These are phyloP conservation scores for Glaucidium brasilianum DNA, from an alignment of 2,113 vertebrate genomes.

Conservation along the genomic window DNA sequence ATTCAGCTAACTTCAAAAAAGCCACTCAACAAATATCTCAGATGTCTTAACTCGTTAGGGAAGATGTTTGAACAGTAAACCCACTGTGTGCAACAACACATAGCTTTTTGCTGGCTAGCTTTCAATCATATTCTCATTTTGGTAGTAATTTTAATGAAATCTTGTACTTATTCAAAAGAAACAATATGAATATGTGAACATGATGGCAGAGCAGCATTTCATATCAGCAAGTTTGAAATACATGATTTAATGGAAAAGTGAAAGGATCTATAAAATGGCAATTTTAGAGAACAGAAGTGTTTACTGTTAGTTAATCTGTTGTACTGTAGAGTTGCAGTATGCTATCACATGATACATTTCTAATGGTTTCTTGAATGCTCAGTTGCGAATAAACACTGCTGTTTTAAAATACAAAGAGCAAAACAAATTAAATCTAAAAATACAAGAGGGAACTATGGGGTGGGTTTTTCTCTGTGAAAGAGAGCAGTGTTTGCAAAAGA, in stretches of 20 bases:
- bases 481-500: background rate
- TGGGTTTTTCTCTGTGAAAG: background rate
- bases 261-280: background rate
- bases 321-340: background rate
- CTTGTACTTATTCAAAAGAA: background rate
- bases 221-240: background rate
- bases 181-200: background rate
- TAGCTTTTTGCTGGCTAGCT: background rate
- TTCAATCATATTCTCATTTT: background rate
- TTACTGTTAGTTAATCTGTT: background rate
- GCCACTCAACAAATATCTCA: background rate
- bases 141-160: background rate
- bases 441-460: background rate
- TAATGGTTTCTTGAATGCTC: background rate
- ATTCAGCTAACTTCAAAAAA: background rate
- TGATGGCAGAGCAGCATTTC: background rate
- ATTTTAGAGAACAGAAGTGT: background rate
- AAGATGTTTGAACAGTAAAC: background rate
- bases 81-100: background rate
- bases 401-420: background rate
- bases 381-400: background rate
- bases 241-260: background rate
- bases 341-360: background rate
- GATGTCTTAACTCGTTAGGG: background rate
- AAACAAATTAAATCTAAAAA: background rate